Conservation (phyloP, 2,113 vertebrate genomes). For the Pteronura brasiliensis region DNA sequence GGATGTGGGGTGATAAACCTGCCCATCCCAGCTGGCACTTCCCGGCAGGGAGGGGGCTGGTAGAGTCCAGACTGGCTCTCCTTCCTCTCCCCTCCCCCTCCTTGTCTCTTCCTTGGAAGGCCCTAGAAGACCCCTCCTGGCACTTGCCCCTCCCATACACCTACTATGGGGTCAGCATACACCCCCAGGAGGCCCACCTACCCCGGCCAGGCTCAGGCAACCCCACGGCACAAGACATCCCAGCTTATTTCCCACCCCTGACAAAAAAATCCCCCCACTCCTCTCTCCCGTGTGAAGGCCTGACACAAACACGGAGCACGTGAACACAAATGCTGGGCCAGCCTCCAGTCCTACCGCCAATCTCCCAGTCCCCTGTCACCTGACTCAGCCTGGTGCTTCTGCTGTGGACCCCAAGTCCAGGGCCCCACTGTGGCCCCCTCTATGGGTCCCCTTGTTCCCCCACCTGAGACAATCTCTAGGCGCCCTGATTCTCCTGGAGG, state of each 20-base stretch:
- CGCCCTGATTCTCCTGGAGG: not conserved
- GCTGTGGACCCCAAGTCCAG: not conserved
- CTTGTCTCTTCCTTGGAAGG: not conserved
- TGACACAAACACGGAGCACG: not conserved
- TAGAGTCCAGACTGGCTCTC: not conserved
- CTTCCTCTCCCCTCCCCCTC: not conserved
- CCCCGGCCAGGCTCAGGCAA: not conserved
- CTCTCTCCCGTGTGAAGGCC: not conserved
- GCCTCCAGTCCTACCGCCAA: not conserved
- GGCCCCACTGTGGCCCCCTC: not conserved
- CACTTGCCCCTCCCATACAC: not conserved
- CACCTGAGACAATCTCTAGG: not conserved
- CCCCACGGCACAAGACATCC: not conserved
- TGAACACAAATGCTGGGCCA: not conserved
- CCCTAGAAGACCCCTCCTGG: not conserved
- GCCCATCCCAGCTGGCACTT: slow-evolving; percentile 4
- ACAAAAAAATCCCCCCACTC: not conserved
- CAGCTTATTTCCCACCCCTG: not conserved
- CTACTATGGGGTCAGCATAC: not conserved
- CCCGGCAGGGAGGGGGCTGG: not conserved
- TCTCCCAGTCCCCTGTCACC: not conserved
- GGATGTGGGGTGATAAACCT: not conserved
- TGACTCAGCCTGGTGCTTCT: not conserved
- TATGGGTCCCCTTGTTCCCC: not conserved
- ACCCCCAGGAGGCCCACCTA: not conserved